A percentile compares a stretch with the other conserved stretches of the same genome.
phyloP scores from a whole-genome alignment of 2,888 invertebrate species.

The Chloroclysta siterata region DNA sequence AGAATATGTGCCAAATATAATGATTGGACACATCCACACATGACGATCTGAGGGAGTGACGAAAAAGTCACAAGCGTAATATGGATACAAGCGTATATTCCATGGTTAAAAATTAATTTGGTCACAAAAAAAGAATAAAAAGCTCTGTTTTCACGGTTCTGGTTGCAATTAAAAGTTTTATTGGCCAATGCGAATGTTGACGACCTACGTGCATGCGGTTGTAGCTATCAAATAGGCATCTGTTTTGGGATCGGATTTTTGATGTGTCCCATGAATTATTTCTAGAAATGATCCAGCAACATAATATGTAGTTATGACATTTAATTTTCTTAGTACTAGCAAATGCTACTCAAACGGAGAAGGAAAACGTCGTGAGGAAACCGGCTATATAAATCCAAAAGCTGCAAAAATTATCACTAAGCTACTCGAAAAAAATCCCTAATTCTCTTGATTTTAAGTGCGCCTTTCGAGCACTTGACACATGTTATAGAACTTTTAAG shows the following conservation, averaged over 20 bases:
- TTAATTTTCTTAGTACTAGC: too few species aligned
- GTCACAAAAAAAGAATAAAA: neutral
- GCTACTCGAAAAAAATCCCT: too few species aligned
- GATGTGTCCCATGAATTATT: neutral
- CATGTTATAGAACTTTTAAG: too few species aligned
- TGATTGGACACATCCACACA: too few species aligned
- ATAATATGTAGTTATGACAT: too few species aligned
- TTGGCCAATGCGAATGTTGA: slow-evolving; percentile 1
- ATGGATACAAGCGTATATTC: neutral
- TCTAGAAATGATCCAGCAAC: neutral
- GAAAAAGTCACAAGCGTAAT: neutral
- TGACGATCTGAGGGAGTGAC: neutral
- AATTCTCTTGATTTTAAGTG: too few species aligned
- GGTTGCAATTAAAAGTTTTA: slow-evolving; percentile 3
- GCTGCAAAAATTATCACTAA: too few species aligned
- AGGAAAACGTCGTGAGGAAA: too few species aligned
- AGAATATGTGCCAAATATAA: too few species aligned
- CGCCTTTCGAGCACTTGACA: too few species aligned
- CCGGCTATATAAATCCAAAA: too few species aligned
- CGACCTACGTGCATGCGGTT: neutral
- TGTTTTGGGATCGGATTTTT: neutral
- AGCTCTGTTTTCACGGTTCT: neutral
- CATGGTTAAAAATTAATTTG: neutral
- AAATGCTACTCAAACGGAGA: too few species aligned
- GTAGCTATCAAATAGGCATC: neutral